A percentile compares a stretch with the other conserved stretches of the same genome.
phyloP scores from a whole-genome alignment of 2,888 invertebrate species.

The Heteropelma amictum region DNA sequence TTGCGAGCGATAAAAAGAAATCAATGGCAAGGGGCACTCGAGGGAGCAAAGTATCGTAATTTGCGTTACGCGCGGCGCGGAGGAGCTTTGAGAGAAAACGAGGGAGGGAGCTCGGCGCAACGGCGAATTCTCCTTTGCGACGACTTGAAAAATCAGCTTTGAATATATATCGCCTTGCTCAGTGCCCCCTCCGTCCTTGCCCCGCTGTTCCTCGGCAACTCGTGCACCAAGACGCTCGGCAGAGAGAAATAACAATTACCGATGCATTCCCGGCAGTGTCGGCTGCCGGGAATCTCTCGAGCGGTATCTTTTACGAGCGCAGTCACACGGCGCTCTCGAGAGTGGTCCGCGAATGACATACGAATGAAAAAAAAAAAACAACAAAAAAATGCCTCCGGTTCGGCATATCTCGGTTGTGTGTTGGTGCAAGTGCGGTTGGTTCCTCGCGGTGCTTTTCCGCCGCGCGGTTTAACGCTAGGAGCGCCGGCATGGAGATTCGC shows the following conservation, averaged over 20 bases:
- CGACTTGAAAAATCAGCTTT: constrained; percentile 25
- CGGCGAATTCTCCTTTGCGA: constrained; percentile 14
- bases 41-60: constrained; percentile 2
- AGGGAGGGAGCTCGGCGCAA: not conserved
- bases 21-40: not conserved
- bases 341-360: constrained; percentile 31
- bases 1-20: constrained; percentile 23
- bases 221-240: not conserved
- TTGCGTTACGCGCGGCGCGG: not conserved
- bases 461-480: not conserved
- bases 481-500: not conserved
- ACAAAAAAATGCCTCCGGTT: not conserved
- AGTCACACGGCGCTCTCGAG: constrained; percentile 38
- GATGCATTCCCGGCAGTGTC: constrained; percentile 19
- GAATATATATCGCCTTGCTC: not conserved
- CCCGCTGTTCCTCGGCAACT: not conserved
- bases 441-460: not conserved
- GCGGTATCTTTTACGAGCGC: constrained; percentile 50
- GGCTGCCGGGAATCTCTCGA: not conserved
- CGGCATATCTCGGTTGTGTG: constrained; percentile 4
- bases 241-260: constrained; percentile 52
- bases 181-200: not conserved
- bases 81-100: too few relatives aligned
- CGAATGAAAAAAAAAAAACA: constrained; percentile 18
- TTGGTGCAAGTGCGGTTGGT: not conserved